Base-by-base conservation (phyloP, 2,113 vertebrate species). In the Danionella cerebrum region DNA sequence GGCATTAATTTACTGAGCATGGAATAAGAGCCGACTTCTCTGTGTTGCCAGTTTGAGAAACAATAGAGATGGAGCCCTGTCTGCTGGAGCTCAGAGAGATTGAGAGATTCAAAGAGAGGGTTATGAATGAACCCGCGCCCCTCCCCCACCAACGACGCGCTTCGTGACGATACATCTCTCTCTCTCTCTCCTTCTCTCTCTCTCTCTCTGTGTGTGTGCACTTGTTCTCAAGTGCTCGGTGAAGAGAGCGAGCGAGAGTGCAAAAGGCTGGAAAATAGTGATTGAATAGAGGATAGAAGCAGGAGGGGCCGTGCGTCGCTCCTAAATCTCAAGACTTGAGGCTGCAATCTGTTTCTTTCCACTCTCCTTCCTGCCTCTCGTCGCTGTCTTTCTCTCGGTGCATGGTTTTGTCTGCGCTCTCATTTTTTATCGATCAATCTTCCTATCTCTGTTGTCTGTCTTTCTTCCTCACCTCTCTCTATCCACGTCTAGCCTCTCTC, bases 301-400 rank as follows among this genome's bases (percentile, higher is more conserved):
- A 41, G 58, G 58, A 53, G 27, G 45, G 25, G 36, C 48, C 69
- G 65, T 62, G 69, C 57, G 60, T 48, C 21, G 62, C 21, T 39
- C 33, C 62, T 39, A 35, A 21, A 24, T 44, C 21, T 19, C 9
- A 31, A n/a, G 14, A 19, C 33, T 51, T 16, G 8, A 27, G 39
- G 35, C 6, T 53, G 36, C 24, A 13, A 24, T 45, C 44, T 35
- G 53, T 63, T 19, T 60, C 47, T 63, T 16, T 38, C 25, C 45
- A 2, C 65, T 18, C 39, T 11, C 22, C 6, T 47, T 31, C 38
- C 41, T 36, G 36, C 19, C 42, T n/a, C 3, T 45, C 41, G 18
- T 39, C 11, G 21, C 44, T 13, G 8, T 59, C 4, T n/a, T 2
- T 29, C 64, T 67, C 55, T 41, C 29, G 74, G 9, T 57, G 13